phyloP scores from a whole-genome alignment of 2,888 invertebrate species.

The Drosophila cognata region DNA sequence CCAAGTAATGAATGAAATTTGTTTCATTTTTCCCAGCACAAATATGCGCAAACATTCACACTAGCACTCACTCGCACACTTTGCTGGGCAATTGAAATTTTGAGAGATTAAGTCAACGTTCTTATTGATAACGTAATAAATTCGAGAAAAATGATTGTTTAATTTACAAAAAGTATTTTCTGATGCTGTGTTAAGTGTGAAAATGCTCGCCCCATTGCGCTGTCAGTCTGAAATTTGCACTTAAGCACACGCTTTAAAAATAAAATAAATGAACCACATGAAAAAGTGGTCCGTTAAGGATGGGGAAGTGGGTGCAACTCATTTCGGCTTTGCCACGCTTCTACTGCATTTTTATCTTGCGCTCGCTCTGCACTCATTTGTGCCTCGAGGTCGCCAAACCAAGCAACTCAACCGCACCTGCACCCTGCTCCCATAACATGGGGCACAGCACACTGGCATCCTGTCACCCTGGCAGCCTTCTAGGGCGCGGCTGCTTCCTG shows the following conservation, averaged over 20 bases:
- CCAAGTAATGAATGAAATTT: constrained; percentile 73
- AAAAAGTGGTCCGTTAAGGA: constrained; percentile 15
- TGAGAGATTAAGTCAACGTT: constrained; percentile 50
- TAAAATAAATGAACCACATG: constrained; percentile 20
- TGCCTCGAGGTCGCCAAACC: constrained; percentile 45
- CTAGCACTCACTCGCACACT: not conserved
- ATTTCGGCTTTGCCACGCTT: constrained; percentile 26
- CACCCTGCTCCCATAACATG: not conserved
- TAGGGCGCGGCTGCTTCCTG: constrained; percentile 45
- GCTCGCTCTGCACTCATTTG: constrained; percentile 38
- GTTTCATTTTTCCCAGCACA: constrained; percentile 63
- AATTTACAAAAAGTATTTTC: constrained; percentile 57
- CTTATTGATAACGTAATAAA: constrained; percentile 49
- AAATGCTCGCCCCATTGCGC: not conserved
- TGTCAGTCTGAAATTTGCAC: constrained; percentile 30
- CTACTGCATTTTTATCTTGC: constrained; percentile 28
- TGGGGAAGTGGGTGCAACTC: constrained; percentile 36
- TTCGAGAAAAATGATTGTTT: constrained; percentile 63
- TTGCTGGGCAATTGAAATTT: constrained; percentile 59
- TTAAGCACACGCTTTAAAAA: constrained; percentile 41
- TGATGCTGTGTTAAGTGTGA: constrained; percentile 18
- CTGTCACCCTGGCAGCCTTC: constrained; percentile 17
- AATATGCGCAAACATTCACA: constrained; percentile 20
- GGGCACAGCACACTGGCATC: constrained; percentile 10
- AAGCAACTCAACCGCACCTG: not conserved